Evolutionary conservation across 2,113 vertebrate species (phyloP), one percentile per base, ranked within the genome.

Genomic region (Xenopus laevis): DNA sequence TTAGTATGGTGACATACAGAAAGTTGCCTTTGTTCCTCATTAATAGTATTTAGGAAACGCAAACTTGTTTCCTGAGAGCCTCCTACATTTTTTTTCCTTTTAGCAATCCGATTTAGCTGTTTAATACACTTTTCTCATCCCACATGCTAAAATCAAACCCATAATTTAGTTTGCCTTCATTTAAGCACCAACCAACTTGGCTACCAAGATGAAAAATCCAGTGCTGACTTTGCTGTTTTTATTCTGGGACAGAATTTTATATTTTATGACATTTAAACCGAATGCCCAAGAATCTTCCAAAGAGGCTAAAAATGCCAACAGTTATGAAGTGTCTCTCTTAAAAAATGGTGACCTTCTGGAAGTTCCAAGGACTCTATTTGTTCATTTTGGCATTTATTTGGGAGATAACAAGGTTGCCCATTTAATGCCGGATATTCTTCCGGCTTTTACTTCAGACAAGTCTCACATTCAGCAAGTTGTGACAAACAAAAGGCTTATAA

Each of bases 371-470:
- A 94, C 92, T 0, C 84, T 98, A 10, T 94, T 98, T 79, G 88
- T 90, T 33, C 97, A 98, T 84, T 97, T 89, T 58, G 97, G 97
- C 72, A 96, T 98, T 76, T 98, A 97, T 73, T 82, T 98, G 80
- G 97, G 97, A 0, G 89, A 96, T 71, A 91, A 94, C 72, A 89
- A 86, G 23, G 96, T 98, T 0, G 96, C 95, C 0, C 97, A 98
- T 81, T 79, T 98, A 72, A 97, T 98, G 87, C 97, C 96, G 0
- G 97, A 98, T 83, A 95, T 98, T 86, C 84, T 98, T 46, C 90
- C 95, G 1, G 81, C 79, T 70, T 47, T 98, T 45, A 94, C 92
- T 0, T 78, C 18, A 13, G 84, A 95, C 82, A 47, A 77, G 52
- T 80, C 64, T 58, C 87, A 85, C 72, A 89, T 91, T 73, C 76